Evolutionary conservation across 2,113 vertebrate genomes (phyloP), one percentile per base, ranked within the genome.

Genomic region (Melanerpes aurifrons): DNA sequence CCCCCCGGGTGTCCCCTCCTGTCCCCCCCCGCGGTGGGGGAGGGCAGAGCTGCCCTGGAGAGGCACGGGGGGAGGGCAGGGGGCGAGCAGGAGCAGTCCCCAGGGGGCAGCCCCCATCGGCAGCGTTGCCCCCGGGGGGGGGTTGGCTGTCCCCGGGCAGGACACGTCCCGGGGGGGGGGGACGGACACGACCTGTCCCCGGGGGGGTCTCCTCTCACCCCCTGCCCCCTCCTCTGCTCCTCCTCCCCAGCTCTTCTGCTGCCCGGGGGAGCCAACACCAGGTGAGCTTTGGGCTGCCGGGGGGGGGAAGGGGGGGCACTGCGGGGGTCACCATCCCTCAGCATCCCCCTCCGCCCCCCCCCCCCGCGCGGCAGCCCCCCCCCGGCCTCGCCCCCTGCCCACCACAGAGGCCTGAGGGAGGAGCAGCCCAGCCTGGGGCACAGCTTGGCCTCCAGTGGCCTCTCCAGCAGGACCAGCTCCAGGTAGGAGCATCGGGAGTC

Each of bases 361-460:
- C n/a, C n/a, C n/a, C n/a, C n/a, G n/a, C 0, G 24, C 15, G 43
- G 15, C 66, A 53, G 13, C 15, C 9, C 17, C 69, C 32, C 32
- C 66, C 12, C 24, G 0, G 3, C 79, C 71, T 73, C 59, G 31
- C 35, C 10, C 26, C 18, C 17, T 15, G 54, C 64, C 91, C 76
- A 7, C 92, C 83, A 24, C 93, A 97, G 79, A 82, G 58, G 74
- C 67, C 97, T 10, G 22, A 54, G 78, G 87, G 88, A 85, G 22
- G 62, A 71, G 12, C 93, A 88, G 3, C 91, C 97, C 32, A 89
- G 93, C 90, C 91, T 98, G 90, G 98, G 98, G 50, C 96, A 98
- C 90, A 99, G 98, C 95, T 94, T 98, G 94, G 96, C 98, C 18
- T 98, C 98, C 83, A 98, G 98, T 63, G 98, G 35, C 35, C 35